These are phyloP conservation scores for Lottia gigantea DNA, from an alignment of 2,888 invertebrate genomes.

Conservation along the genomic window DNA sequence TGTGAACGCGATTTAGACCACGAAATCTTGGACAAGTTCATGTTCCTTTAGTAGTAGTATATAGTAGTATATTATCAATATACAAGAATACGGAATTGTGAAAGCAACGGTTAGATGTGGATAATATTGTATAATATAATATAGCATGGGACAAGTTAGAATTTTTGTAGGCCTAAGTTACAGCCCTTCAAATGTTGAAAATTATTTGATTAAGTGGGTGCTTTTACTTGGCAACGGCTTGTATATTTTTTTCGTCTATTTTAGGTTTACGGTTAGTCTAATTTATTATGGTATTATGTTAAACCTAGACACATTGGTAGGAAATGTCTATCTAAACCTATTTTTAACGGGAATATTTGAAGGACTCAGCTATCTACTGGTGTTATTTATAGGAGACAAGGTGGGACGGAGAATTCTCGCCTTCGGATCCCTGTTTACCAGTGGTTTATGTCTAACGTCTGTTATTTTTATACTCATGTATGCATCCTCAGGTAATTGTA, in stretches of 20 bases:
- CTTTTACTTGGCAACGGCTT: too few relatives aligned
- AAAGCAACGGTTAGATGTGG: too few relatives aligned
- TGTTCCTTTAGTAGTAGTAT: too few relatives aligned
- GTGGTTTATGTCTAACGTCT: not conserved
- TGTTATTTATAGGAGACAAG: not conserved
- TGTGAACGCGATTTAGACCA: too few relatives aligned
- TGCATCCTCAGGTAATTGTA: not conserved
- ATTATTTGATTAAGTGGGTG: too few relatives aligned
- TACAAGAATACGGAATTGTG: too few relatives aligned
- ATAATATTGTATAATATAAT: too few relatives aligned
- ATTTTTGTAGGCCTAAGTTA: too few relatives aligned
- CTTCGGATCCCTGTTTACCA: not conserved
- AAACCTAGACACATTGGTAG: not conserved
- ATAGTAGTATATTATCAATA: too few relatives aligned
- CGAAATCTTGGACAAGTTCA: too few relatives aligned
- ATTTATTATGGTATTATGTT: conserved; percentile 4
- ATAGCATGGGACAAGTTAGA: too few relatives aligned
- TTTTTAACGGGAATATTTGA: not conserved
- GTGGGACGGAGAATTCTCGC: not conserved
- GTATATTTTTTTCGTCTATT: not conserved
- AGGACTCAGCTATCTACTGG: not conserved
- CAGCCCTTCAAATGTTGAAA: too few relatives aligned
- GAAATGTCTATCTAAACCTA: not conserved
- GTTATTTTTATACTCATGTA: not conserved
- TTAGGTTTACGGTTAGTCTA: not conserved